Evolutionary conservation across 2,888 invertebrate species (phyloP).

Genomic region (Aethes cnicana): DNA sequence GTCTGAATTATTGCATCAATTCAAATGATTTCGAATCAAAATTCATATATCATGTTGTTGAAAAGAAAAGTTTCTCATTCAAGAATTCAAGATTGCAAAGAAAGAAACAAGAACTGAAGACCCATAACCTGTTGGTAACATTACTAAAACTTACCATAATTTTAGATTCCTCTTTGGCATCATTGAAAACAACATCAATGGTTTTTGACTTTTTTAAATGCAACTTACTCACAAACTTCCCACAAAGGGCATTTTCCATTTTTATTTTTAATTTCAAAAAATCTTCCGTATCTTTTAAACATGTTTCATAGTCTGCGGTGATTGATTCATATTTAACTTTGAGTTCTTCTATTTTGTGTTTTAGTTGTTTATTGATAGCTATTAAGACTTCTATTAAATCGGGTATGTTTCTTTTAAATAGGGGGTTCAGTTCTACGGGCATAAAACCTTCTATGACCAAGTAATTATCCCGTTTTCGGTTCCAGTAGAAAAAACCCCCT

Average conservation of each 20-base stretch:
- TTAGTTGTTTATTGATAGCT: constrained; percentile 53
- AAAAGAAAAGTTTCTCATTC: too few species aligned
- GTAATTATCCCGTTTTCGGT: constrained; percentile 47
- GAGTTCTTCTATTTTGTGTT: constrained; percentile 43
- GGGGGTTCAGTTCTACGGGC: constrained; percentile 52
- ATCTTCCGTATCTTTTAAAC: constrained; percentile 61
- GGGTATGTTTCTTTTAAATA: constrained; percentile 43
- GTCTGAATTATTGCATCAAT: neutral
- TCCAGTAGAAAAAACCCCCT: constrained; percentile 69
- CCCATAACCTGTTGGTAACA: too few species aligned
- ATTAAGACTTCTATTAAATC: constrained; percentile 58
- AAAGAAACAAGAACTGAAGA: too few species aligned
- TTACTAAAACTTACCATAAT: too few species aligned
- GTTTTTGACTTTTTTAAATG: constrained; percentile 41
- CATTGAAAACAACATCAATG: neutral
- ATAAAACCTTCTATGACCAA: constrained; percentile 61
- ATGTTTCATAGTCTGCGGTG: constrained; percentile 56
- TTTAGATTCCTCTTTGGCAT: neutral
- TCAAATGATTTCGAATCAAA: too few species aligned
- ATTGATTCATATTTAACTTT: constrained; percentile 44
- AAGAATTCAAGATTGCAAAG: too few species aligned
- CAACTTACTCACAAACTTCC: constrained; percentile 56
- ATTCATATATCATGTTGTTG: too few species aligned
- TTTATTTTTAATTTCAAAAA: constrained; percentile 64
- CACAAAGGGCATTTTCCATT: constrained; percentile 62